A percentile compares a stretch with the other conserved stretches of the same genome.
Evolutionary conservation across 2,113 vertebrate species (phyloP).

Genomic region (Hylia prasina): DNA sequence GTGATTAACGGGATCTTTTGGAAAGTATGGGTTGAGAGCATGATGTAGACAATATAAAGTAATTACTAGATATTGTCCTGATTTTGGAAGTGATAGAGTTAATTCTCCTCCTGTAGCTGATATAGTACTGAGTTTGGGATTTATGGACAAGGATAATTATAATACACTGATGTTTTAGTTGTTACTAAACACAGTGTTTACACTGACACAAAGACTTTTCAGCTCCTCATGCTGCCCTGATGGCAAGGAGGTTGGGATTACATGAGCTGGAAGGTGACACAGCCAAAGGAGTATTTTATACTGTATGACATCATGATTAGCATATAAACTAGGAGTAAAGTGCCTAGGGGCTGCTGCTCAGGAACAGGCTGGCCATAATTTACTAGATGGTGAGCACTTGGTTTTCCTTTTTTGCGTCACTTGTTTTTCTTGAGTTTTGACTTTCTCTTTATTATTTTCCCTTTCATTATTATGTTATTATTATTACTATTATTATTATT

Average conservation of each 20-base stretch:
- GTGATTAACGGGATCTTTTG: not conserved
- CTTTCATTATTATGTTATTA: not conserved
- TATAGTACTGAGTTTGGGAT: not conserved
- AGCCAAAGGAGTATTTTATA: not conserved
- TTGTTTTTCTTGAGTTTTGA: not conserved
- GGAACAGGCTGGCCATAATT: not conserved
- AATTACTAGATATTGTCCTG: no score
- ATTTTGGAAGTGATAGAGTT: not conserved
- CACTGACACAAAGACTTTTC: not conserved
- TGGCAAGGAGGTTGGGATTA: not conserved
- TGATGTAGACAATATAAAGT: not conserved
- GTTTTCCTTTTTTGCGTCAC: not conserved
- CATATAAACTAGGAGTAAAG: not conserved
- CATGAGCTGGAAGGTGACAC: not conserved
- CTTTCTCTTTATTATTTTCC: not conserved
- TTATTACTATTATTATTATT: no score
- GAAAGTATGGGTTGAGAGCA: not conserved
- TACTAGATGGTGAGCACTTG: not conserved
- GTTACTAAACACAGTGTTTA: rapidly evolving
- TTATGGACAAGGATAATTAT: not conserved
- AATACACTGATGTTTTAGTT: not conserved
- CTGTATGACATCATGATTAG: not conserved
- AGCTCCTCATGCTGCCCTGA: not conserved
- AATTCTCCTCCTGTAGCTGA: not conserved
- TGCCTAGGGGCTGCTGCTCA: not conserved